Conservation (phyloP, 2,113 vertebrate species). For the Gobius niger region DNA sequence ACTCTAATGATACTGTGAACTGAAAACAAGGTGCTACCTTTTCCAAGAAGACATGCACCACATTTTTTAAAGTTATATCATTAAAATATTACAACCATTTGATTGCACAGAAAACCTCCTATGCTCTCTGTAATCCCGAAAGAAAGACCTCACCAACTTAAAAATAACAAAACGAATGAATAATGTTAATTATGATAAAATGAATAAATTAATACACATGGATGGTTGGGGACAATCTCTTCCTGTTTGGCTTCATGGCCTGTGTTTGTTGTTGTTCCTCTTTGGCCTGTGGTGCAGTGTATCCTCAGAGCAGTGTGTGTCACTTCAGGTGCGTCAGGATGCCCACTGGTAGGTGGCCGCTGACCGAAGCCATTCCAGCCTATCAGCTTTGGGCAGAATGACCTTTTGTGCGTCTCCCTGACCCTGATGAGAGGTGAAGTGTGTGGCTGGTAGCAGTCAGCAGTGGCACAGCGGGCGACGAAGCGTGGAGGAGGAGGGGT, state of each 20-base stretch:
- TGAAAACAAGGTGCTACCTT: no score
- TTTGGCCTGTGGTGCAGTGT: conserved; percentile 47
- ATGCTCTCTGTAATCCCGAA: neutral
- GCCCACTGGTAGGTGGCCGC: conserved; percentile 64
- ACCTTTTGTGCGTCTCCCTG: conserved; percentile 69
- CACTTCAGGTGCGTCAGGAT: conserved; percentile 76
- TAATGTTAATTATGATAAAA: neutral
- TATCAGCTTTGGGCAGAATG: conserved; percentile 71
- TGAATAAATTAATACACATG: no score
- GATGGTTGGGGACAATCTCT: conserved; percentile 31
- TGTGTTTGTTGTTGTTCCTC: conserved; percentile 51
- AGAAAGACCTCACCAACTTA: neutral
- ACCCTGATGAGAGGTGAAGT: conserved; percentile 77
- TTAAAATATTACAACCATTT: no score
- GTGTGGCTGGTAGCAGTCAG: conserved; percentile 77
- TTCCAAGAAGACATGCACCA: no score
- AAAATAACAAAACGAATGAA: neutral
- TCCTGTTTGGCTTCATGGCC: conserved; percentile 44
- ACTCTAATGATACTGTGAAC: conserved; percentile 11
- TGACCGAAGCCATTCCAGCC: conserved; percentile 55
- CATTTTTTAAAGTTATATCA: no score
- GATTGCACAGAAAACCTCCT: neutral
- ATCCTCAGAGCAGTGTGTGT: conserved; percentile 62
- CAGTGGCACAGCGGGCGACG: conserved; percentile 60
- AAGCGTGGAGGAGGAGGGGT: conserved; percentile 36